phyloP scores from a whole-genome alignment of 2,888 invertebrate species.

The Automeris io region DNA sequence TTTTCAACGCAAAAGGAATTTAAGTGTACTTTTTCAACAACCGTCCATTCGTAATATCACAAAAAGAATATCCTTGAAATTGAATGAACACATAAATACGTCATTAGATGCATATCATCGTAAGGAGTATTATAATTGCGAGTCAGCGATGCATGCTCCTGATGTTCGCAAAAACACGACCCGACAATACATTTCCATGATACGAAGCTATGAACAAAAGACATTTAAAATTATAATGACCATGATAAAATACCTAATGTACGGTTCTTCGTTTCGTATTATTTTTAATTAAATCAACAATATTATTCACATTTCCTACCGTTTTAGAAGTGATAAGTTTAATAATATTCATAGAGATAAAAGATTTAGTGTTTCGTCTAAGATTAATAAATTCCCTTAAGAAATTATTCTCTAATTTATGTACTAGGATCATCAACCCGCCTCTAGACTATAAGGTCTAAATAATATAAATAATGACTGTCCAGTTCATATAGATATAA shows the following conservation, averaged over 20 bases:
- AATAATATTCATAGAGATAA: too few relatives aligned
- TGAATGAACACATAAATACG: constrained; percentile 19
- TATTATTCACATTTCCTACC: constrained; percentile 6
- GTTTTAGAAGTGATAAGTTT: background rate
- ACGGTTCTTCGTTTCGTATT: constrained; percentile 7
- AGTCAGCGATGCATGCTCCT: constrained; percentile 27
- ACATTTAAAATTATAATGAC: constrained; percentile 47
- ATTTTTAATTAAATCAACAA: constrained; percentile 6
- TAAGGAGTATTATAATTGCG: constrained; percentile 8
- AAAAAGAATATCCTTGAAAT: constrained; percentile 14
- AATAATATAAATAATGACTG: too few relatives aligned
- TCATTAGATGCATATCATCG: constrained; percentile 28
- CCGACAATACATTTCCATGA: constrained; percentile 33
- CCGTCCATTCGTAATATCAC: constrained; percentile 3
- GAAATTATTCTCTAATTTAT: too few relatives aligned
- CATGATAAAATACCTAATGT: constrained; percentile 24
- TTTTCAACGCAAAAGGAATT: background rate
- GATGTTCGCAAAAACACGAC: constrained; percentile 27
- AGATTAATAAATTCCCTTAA: too few relatives aligned
- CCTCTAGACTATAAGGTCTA: too few relatives aligned
- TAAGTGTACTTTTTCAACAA: constrained; percentile 1
- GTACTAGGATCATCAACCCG: too few relatives aligned
- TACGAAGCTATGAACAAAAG: constrained; percentile 31
- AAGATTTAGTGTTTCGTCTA: too few relatives aligned
- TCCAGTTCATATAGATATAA: too few relatives aligned